Evolutionary conservation across 2,888 invertebrate species (phyloP), one percentile per base, ranked within the genome.

Genomic region (Papilio gigon): DNA sequence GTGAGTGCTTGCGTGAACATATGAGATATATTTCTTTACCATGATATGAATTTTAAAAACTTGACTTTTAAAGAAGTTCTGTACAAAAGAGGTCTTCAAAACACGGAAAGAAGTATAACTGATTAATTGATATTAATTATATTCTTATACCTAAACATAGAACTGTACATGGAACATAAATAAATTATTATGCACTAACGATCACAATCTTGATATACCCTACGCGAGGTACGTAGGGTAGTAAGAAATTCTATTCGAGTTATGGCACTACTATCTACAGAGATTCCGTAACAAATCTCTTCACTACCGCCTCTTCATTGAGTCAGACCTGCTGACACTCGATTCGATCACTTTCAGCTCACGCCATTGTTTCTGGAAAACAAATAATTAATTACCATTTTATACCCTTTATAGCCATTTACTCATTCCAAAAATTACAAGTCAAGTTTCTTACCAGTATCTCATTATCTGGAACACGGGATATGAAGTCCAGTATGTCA

Each of bases 331-430:
- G 70, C 74, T 80, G 20, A 83, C 70, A 60, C 77, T 84, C 3
- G 87, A 83, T 68, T 90, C 90, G 11, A 87, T 86, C 71, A 91
- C 89, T 80, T 87, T 89, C 22, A 91, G 75, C 73, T 91, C 91
- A 25, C 86, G 84, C 92, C 92, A 92, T 82, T 90, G 85, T 85
- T 89, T 91, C 92, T 92, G 86, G 25, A 82, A 82, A 58, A 62
- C 67, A 73, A 70, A 67, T 40, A 6, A 27, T 30, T 25, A 33
- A 11, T 20, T 25, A 27, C 14, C 9, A 1, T 37, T 35, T 30
- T 37, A 66, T 4, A 44, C 1, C 11, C 22, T 22, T 50, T n/a
- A 17, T 11, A 4, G n/a, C 33, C 9, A 6, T 50, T 22, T 47
- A 12, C 40, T 0, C 0, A 0, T 25, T 25, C 0, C 4, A 25